These are phyloP conservation scores for Smutsia gigantea DNA, from an alignment of 2,797 vertebrate species.

Conservation along the genomic window DNA sequence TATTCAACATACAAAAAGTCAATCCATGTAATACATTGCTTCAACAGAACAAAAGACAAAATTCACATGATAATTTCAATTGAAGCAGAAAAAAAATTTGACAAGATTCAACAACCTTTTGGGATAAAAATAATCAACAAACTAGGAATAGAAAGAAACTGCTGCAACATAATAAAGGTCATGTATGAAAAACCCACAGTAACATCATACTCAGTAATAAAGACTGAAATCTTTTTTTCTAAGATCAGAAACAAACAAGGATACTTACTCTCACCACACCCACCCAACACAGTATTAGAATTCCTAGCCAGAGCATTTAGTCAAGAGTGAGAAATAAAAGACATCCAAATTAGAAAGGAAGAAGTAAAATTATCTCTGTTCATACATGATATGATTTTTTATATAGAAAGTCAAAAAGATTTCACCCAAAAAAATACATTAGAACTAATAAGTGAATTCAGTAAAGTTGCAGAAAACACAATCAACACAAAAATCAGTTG, in stretches of 20 bases:
- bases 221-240: not conserved
- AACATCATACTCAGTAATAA: not conserved
- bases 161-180: not conserved
- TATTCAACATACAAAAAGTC: not conserved
- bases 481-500: not conserved
- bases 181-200: not conserved
- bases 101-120: not conserved
- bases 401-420: not conserved
- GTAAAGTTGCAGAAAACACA: not conserved
- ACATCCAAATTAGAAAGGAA: not conserved
- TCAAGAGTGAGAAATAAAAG: not conserved
- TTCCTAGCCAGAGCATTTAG: not conserved
- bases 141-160: not conserved
- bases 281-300: not conserved
- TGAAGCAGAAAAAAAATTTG: not conserved
- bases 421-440: not conserved
- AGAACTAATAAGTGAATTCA: not conserved
- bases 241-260: not conserved
- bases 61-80: not conserved
- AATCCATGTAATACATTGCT: not conserved
- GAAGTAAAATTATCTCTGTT: not conserved
- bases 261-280: not conserved
- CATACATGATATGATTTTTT: not conserved
- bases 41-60: not conserved
- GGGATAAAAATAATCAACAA: not conserved